Conservation (phyloP, 2,888 invertebrate species). For the Melanostoma scalare region DNA sequence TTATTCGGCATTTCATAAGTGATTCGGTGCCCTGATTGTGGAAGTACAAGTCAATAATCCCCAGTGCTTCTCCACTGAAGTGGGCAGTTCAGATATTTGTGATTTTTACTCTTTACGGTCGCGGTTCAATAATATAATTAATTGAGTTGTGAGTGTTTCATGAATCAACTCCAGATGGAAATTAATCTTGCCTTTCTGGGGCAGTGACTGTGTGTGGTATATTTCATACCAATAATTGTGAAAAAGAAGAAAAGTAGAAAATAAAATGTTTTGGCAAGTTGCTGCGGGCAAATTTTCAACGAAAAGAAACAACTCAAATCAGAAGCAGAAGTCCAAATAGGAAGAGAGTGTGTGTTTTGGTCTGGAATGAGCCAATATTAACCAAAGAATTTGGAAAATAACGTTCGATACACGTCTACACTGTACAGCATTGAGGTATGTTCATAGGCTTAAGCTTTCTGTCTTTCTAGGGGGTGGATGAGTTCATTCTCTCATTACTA, state of each 20-base stretch:
- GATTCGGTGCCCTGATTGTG: constrained; percentile 6
- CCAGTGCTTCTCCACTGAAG: not conserved
- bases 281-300: constrained; percentile 18
- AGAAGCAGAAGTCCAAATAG: constrained; percentile 1
- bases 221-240: constrained; percentile 29
- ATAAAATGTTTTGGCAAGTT: constrained; percentile 20
- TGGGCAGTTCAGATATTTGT: constrained; percentile 8
- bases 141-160: too few species aligned
- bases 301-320: constrained; percentile 38
- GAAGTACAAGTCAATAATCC: not conserved
- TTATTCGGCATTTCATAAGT: constrained; percentile 15
- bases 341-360: constrained; percentile 15
- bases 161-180: constrained; percentile 7
- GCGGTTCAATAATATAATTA: too few species aligned
- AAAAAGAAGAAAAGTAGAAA: constrained; percentile 1
- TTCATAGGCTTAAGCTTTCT: not conserved
- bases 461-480: constrained; percentile 2
- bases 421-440: not conserved
- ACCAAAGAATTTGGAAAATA: constrained; percentile 11
- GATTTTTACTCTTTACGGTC: not conserved
- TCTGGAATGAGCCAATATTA: constrained; percentile 53
- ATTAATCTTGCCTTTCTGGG: constrained; percentile 14
- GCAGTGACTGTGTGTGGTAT: not conserved
- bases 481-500: constrained; percentile 35
- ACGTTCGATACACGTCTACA: not conserved